Conservation (phyloP, 2,113 vertebrate species). For the Chloebia gouldiae region DNA sequence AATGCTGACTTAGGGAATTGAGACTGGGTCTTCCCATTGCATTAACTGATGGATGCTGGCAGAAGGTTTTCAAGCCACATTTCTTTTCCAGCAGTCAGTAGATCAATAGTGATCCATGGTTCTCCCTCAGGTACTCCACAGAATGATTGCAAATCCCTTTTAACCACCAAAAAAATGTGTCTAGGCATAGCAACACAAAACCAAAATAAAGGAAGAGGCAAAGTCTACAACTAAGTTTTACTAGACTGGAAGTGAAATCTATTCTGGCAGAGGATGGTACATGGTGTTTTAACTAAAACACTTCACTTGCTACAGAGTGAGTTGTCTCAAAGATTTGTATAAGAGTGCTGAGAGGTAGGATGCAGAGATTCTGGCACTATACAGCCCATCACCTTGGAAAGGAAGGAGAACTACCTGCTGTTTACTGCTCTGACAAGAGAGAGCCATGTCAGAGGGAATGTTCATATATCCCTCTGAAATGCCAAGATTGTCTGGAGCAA, state of each 20-base stretch:
- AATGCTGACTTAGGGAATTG: background rate
- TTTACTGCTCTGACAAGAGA: background rate
- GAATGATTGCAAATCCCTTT: background rate
- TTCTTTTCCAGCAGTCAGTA: slow-evolving; percentile 2
- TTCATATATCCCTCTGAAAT: background rate
- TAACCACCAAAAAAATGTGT: background rate
- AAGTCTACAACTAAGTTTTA: background rate
- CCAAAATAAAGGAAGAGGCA: background rate
- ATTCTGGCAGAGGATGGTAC: background rate
- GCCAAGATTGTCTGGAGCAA: background rate
- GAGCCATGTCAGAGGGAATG: background rate
- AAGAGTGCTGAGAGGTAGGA: background rate
- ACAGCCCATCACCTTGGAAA: background rate
- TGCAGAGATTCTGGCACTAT: background rate
- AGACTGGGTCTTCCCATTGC: background rate
- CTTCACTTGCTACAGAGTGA: background rate
- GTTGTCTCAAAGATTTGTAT: background rate
- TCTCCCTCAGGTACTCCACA: background rate
- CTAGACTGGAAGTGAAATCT: background rate
- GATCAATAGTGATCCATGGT: background rate
- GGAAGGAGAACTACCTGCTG: background rate
- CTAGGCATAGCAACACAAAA: background rate
- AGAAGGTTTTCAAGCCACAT: background rate
- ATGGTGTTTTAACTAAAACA: background rate
- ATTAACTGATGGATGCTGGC: background rate